Conservation (phyloP, 1,140 invertebrate species). For the Polypedilum vanderplanki region DNA sequence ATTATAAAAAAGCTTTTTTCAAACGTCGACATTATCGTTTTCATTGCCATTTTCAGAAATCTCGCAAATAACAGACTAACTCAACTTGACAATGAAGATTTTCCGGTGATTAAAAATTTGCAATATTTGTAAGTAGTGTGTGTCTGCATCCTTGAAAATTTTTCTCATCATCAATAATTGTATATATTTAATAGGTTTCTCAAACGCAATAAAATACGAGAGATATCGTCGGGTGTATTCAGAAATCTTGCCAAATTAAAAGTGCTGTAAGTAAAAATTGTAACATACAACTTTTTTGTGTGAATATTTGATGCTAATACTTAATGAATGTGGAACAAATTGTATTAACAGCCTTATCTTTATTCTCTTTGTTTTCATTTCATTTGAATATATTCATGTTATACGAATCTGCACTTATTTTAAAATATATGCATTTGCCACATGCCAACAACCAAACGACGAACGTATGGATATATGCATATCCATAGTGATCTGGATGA, state of each 20-base stretch:
- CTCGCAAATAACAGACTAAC: constrained; percentile 59
- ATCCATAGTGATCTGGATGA: constrained; percentile 60
- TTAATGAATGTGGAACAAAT: background rate
- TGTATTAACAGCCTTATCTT: background rate
- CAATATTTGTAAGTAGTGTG: constrained; percentile 58
- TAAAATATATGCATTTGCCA: constrained; percentile 29
- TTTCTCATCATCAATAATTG: background rate
- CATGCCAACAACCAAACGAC: too few relatives aligned
- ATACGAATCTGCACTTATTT: background rate
- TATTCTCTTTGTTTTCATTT: background rate
- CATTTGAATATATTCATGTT: background rate
- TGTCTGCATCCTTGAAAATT: background rate
- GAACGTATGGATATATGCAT: too few relatives aligned
- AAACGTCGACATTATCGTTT: background rate
- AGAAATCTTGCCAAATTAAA: constrained; percentile 55
- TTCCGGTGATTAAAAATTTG: constrained; percentile 53
- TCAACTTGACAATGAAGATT: constrained; percentile 53
- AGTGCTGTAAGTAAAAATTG: constrained; percentile 60
- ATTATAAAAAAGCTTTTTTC: background rate
- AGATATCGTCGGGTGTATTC: constrained; percentile 58
- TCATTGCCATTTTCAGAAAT: constrained; percentile 51
- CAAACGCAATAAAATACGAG: constrained; percentile 58
- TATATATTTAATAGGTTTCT: constrained; percentile 49
- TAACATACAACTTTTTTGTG: too few relatives aligned
- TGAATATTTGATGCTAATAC: background rate